Conservation (phyloP, 1,140 invertebrate species). For the Wasmannia auropunctata region DNA sequence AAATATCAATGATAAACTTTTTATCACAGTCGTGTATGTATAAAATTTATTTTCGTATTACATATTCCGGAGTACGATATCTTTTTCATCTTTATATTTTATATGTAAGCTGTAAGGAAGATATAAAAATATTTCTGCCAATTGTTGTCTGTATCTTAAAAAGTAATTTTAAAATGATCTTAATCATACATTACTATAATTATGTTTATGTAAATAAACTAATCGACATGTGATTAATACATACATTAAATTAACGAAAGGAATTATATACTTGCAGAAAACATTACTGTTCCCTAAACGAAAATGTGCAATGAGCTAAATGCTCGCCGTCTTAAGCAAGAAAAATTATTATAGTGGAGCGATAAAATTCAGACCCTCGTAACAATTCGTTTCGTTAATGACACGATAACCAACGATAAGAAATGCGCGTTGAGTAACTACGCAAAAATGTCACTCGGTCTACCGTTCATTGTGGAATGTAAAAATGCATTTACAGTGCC, state of each 20-base stretch:
- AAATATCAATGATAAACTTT: not conserved
- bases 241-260: not conserved
- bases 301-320: not conserved
- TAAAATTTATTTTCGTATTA: not conserved
- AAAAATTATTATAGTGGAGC: constrained; percentile 23
- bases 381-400: constrained; percentile 14
- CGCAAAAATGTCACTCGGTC: not conserved
- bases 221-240: not conserved
- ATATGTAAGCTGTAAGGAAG: not conserved
- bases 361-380: constrained; percentile 15
- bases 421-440: not conserved
- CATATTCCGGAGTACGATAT: not conserved
- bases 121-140: no score
- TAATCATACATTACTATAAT: not conserved
- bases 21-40: not conserved
- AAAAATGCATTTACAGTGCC: not conserved
- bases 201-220: no score
- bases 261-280: not conserved
- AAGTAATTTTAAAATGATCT: not conserved
- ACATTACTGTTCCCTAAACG: not conserved
- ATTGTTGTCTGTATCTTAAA: not conserved
- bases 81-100: not conserved
- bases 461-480: not conserved
- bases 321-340: not conserved
- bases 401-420: constrained; percentile 18